Conservation (phyloP, 2,113 vertebrate species). For the Callorhinus ursinus region DNA sequence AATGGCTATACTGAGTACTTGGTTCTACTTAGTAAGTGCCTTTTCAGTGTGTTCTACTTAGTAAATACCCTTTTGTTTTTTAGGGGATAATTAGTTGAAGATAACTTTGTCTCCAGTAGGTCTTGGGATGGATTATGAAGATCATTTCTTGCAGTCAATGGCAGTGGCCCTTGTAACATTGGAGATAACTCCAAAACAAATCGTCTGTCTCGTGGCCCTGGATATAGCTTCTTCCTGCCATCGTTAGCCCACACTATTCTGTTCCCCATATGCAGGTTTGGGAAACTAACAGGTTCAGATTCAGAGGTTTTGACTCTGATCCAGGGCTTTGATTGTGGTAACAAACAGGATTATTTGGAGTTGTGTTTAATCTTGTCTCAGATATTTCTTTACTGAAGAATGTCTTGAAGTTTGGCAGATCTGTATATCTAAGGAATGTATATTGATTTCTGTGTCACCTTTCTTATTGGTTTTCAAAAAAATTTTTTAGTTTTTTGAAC, state of each 20-base stretch:
- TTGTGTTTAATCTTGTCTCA: conserved; percentile 23
- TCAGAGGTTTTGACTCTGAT: neutral
- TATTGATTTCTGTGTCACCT: neutral
- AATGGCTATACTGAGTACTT: neutral
- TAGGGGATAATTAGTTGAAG: conserved; percentile 39
- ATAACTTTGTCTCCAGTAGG: neutral
- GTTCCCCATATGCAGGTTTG: neutral
- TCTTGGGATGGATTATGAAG: conserved; percentile 4
- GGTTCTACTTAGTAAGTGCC: neutral
- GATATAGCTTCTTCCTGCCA: neutral
- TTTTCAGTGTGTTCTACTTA: neutral
- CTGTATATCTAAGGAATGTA: neutral
- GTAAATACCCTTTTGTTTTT: conserved; percentile 22
- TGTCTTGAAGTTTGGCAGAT: conserved; percentile 47
- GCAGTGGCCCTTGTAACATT: neutral
- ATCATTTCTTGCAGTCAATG: neutral
- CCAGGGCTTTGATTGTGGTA: neutral
- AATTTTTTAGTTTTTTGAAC: neutral
- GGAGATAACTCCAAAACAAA: neutral
- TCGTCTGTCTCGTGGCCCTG: neutral
- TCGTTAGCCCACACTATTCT: neutral
- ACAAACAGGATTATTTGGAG: conserved; percentile 13
- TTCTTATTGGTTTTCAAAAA: conserved; percentile 28
- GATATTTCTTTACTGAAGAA: neutral
- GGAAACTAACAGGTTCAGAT: conserved; percentile 15